Evolutionary conservation across 53 echinoderm and acorn worm genomes (phyloP).

Genomic region (Pentamera pediparva): DNA sequence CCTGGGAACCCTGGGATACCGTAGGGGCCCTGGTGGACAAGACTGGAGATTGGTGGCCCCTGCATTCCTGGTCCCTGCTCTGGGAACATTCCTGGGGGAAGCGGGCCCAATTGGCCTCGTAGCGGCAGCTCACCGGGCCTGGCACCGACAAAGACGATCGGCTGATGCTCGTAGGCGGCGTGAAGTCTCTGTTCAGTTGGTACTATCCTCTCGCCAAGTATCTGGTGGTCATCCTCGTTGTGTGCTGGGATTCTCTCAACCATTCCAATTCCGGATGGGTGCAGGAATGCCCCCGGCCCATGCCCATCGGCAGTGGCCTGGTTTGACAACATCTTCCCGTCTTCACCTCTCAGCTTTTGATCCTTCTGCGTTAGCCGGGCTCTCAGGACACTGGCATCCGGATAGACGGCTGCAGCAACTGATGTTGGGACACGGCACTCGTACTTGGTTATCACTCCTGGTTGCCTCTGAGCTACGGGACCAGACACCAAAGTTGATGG

Average conservation of each 20-base stretch:
- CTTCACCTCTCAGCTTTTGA: conserved; percentile 37
- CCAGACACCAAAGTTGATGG: conserved; percentile 41
- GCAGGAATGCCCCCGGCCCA: neutral
- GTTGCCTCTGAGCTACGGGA: conserved; percentile 18
- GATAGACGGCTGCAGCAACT: conserved; percentile 60
- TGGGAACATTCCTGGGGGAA: conserved; percentile 10
- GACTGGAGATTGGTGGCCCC: conserved; percentile 7
- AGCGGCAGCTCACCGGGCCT: neutral
- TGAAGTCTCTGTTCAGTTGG: conserved; percentile 20
- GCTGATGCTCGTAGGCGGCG: conserved; percentile 2
- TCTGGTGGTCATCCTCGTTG: too few relatives aligned
- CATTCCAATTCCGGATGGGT: neutral
- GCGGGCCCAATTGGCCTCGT: neutral
- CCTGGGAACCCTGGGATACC: neutral
- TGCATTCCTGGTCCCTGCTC: conserved; percentile 13
- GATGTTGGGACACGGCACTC: conserved; percentile 65
- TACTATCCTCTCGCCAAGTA: conserved; percentile 9
- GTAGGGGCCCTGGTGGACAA: conserved; percentile 26
- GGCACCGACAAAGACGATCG: neutral
- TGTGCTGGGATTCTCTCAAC: neutral
- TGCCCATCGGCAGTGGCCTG: neutral
- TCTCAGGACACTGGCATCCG: conserved; percentile 86
- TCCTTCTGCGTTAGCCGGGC: conserved; percentile 61
- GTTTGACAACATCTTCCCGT: conserved; percentile 13
- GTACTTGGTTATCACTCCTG: neutral